Evolutionary conservation across 1,140 invertebrate species (phyloP).

Genomic region (Drosophila aff.): DNA sequence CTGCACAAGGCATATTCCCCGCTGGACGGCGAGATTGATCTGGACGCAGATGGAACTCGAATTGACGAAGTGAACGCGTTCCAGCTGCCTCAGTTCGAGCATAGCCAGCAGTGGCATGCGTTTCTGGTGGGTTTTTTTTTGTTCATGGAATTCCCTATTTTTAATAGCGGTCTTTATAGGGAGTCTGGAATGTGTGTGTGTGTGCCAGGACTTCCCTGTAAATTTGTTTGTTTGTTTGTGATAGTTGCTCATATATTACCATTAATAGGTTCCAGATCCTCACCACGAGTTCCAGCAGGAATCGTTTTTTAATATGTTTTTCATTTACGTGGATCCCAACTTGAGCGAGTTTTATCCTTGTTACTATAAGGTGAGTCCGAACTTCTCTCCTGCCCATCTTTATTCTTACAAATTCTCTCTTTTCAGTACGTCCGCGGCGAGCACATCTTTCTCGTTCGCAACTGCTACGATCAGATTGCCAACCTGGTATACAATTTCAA

Average conservation of each 20-base stretch:
- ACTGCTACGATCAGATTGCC: slow-evolving; percentile 71
- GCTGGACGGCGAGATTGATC: slow-evolving; percentile 59
- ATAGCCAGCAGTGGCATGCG: slow-evolving; percentile 72
- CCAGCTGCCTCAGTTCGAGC: slow-evolving; percentile 37
- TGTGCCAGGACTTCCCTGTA: neutral
- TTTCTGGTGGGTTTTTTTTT: slow-evolving; percentile 50
- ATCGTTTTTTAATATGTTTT: slow-evolving; percentile 65
- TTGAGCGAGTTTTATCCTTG: slow-evolving; percentile 74
- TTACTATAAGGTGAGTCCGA: slow-evolving; percentile 68
- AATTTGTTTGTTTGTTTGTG: neutral
- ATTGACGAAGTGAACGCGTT: slow-evolving; percentile 60
- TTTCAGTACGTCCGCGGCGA: slow-evolving; percentile 51
- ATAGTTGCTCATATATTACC: neutral
- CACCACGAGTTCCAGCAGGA: slow-evolving; percentile 46
- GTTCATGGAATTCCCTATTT: neutral
- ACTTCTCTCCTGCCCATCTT: no score
- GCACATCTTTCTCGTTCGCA: slow-evolving; percentile 71
- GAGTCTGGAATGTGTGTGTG: no score
- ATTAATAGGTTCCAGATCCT: slow-evolving; percentile 64
- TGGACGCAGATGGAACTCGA: slow-evolving; percentile 54
- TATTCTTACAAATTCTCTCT: no score
- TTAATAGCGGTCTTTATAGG: neutral
- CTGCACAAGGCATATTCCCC: slow-evolving; percentile 63
- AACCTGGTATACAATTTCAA: slow-evolving; percentile 52
- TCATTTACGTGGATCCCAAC: slow-evolving; percentile 36